A percentile compares a stretch with the other conserved stretches of the same genome.
Conservation (phyloP, 2,888 invertebrate genomes). For the Branchinecta sandiegonensis region DNA sequence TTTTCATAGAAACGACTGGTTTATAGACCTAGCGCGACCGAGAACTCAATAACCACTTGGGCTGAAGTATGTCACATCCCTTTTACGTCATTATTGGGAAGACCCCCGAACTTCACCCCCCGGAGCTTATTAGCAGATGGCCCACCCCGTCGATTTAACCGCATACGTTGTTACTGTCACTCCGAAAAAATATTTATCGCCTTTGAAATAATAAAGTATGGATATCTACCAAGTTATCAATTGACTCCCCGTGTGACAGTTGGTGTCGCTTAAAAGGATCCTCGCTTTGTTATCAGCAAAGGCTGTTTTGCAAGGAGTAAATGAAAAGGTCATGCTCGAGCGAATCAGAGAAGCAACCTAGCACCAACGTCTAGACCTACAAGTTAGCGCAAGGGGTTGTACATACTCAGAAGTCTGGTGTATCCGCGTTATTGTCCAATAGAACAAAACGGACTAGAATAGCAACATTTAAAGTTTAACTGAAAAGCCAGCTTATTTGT, state of each 20-base stretch:
- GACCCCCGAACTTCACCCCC: constrained; percentile 11
- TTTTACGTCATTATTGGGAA: constrained; percentile 6
- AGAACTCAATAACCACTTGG: constrained; percentile 13
- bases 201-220: constrained; percentile 11
- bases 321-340: constrained; percentile 10
- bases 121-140: constrained; percentile 4
- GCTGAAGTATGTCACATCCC: constrained; percentile 7
- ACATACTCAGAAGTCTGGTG: no score
- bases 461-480: no score
- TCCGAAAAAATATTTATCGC: constrained; percentile 11
- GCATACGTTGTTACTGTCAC: constrained; percentile 12
- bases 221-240: constrained; percentile 15
- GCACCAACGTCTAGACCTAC: no score
- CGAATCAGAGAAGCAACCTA: not conserved
- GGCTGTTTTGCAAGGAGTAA: constrained; percentile 4
- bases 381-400: no score
- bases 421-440: no score
- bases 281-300: not conserved
- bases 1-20: not conserved
- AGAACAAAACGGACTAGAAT: no score
- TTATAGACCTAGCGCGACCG: constrained; percentile 15
- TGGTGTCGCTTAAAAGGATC: not conserved
- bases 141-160: constrained; percentile 12
- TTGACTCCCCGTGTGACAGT: not conserved
- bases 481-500: no score